These are phyloP conservation scores for Eristalis pertinax DNA, from an alignment of 2,888 invertebrate genomes.

Conservation along the genomic window DNA sequence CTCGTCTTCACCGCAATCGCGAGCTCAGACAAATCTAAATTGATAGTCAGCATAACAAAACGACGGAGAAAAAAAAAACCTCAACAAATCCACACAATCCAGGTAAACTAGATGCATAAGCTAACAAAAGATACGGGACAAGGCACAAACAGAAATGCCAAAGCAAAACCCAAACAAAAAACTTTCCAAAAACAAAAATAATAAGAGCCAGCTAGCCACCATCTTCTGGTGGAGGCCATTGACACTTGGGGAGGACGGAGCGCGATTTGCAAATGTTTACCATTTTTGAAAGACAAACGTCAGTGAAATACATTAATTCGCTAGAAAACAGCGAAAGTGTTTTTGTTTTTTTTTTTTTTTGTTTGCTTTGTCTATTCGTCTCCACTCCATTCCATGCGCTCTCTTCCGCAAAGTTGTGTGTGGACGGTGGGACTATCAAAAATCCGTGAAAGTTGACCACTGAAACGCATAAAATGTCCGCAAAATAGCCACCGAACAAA, in stretches of 20 bases:
- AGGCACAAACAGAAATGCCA: background rate
- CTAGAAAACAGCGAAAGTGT: constrained; percentile 61
- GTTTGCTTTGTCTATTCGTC: too few species aligned
- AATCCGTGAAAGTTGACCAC: constrained; percentile 48
- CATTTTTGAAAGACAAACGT: constrained; percentile 36
- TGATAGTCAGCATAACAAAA: background rate
- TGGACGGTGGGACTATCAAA: background rate
- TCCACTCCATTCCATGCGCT: too few species aligned
- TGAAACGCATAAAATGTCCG: constrained; percentile 26
- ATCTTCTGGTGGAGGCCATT: constrained; percentile 32
- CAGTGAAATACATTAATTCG: constrained; percentile 44
- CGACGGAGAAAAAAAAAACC: background rate
- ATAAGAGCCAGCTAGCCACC: background rate
- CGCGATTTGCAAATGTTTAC: constrained; percentile 52
- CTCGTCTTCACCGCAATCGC: constrained; percentile 1
- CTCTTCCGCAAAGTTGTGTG: background rate
- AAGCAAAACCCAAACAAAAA: constrained; percentile 13
- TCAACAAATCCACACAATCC: constrained; percentile 2
- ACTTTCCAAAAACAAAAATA: constrained; percentile 51
- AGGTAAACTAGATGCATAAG: constrained; percentile 35
- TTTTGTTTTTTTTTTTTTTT: background rate
- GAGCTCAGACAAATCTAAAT: background rate
- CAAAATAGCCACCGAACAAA: background rate
- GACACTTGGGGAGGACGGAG: constrained; percentile 13
- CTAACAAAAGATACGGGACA: constrained; percentile 24